phyloP scores from a whole-genome alignment of 2,113 vertebrate genomes.

The Edolisoma coerulescens region DNA sequence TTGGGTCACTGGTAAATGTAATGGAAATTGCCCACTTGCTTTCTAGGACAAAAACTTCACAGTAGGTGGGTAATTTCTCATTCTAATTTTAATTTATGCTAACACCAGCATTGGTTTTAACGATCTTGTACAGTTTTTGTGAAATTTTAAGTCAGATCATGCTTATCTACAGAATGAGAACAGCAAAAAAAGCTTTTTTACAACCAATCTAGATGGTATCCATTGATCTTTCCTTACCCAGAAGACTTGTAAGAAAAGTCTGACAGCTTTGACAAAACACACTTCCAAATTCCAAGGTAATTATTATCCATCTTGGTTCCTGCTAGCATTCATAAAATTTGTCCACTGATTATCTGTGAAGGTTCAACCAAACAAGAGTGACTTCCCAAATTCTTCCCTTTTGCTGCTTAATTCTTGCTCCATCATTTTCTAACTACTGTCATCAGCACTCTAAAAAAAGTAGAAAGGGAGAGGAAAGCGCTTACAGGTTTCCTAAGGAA shows the following conservation, averaged over 20 bases:
- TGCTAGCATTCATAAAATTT: background rate
- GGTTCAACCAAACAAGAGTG: background rate
- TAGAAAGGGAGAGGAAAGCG: background rate
- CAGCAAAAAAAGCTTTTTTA: background rate
- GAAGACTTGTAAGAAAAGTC: background rate
- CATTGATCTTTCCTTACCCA: background rate
- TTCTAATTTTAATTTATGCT: background rate
- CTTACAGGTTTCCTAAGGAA: constrained; percentile 96
- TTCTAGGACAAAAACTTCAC: background rate
- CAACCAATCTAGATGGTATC: background rate
- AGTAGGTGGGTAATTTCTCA: background rate
- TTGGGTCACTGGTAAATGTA: background rate
- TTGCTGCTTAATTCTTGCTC: background rate
- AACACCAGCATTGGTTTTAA: background rate
- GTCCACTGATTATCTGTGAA: background rate
- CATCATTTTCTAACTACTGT: background rate
- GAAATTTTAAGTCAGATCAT: background rate
- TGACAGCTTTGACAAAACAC: background rate
- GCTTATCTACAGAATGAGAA: background rate
- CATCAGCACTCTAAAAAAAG: background rate
- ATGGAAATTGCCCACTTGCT: background rate
- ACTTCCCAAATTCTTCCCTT: background rate
- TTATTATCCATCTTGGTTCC: background rate
- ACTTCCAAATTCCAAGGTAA: background rate
- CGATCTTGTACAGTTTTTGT: background rate